Conservation (phyloP, 2,888 invertebrate genomes). For the Caenorhabditis japonica region DNA sequence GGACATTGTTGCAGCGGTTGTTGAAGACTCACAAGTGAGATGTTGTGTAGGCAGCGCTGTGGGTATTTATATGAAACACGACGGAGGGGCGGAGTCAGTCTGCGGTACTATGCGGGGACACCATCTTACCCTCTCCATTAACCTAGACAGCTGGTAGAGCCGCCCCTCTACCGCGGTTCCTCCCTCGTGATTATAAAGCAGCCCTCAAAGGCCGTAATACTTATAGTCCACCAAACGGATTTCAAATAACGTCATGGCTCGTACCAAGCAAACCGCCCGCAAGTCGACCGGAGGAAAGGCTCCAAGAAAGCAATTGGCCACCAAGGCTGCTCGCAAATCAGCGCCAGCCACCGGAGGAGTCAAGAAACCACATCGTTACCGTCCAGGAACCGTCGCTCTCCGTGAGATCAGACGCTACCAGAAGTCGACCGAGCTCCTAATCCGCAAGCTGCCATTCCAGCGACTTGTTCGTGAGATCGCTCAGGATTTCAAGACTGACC, state of each 20-base stretch:
- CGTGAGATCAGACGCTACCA: conserved; percentile 96
- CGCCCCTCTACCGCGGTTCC: conserved; percentile 27
- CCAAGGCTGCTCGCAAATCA: conserved; percentile 85
- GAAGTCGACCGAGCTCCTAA: conserved; percentile 82
- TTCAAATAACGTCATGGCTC: conserved; percentile 52
- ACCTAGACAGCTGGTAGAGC: no score
- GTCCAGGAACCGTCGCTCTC: conserved; percentile 94
- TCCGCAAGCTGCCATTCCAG: conserved; percentile 65
- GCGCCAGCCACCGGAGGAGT: conserved; percentile 89
- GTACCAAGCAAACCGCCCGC: conserved; percentile 68
- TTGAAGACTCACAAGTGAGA: no score
- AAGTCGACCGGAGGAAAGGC: conserved; percentile 69
- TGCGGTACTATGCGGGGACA: conserved; percentile 27
- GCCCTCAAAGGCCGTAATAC: neutral
- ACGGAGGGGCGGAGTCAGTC: conserved; percentile 19
- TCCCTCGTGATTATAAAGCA: no score
- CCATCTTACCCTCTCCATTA: no score
- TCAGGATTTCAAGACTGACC: conserved; percentile 63
- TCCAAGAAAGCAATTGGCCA: conserved; percentile 59
- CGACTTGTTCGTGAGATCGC: conserved; percentile 62
- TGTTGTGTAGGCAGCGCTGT: conserved; percentile 69
- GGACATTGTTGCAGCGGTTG: conserved; percentile 82
- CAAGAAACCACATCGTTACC: conserved; percentile 95
- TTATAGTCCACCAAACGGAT: conserved; percentile 26
- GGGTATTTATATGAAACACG: conserved; percentile 12